Base-by-base conservation (phyloP, 2,888 invertebrate genomes). In the Dolichomitus sp. region DNA sequence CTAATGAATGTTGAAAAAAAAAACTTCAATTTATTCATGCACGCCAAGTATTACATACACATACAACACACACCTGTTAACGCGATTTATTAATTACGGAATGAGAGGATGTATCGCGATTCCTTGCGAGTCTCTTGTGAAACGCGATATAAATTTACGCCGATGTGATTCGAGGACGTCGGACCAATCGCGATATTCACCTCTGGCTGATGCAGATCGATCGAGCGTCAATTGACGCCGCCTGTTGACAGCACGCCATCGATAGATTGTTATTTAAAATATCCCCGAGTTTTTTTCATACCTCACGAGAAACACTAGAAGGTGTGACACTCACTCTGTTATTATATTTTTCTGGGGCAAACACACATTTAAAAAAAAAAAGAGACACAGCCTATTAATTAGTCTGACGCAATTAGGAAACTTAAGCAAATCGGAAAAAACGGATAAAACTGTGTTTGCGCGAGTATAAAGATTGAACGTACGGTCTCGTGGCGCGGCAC, bases 401-500 rank as follows among this genome's bases (percentile, higher is more conserved):
- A 6, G 9, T 33, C 4, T 30, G 30, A 30, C 48, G 19, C 23
- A 52, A 27, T 23, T 42, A 42, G 50, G 30, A 19, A 45, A 48
- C 33, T 42, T 17, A 12, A 19, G 30, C 17, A 27, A 57, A 33
- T 3, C 17, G 4, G 48, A 1, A 30, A 17, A 19, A 5, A 19
- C 30, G 50, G 17, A 59, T 30, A 17, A 48, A 59, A 33, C 45
- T 33, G 14, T 30, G 17, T 33, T 57, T 72, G 54, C 72, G 40
- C 65, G 76, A 54, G 54, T 42, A 68, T 75, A 76, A 66, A 42
- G 61, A 74, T 63, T 17, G 23, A 54, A 57, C 66, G 83, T 77
- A 65, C 80, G 70, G 50, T 54, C 69, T 52, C 65, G 78, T 73
- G 68, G 77, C 37, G 27, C 69, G 72, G 52, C 48, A 86, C 88